phyloP scores from a whole-genome alignment of 1,140 invertebrate species.

The Pseudomyrmex dendroicus region DNA sequence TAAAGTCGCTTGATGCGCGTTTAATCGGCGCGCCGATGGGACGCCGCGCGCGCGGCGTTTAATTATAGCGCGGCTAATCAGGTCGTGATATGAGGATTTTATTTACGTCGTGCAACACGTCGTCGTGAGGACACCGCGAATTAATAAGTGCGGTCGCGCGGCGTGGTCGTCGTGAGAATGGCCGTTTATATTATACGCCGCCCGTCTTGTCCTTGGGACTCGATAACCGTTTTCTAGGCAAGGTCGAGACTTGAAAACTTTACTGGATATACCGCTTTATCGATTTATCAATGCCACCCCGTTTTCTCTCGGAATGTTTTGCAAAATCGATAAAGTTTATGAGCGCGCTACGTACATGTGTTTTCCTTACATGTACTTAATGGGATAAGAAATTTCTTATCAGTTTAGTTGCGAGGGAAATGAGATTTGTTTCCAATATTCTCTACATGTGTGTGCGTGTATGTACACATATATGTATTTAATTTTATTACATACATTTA shows the following conservation, averaged over 20 bases:
- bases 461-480: too few species aligned
- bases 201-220: constrained; percentile 33
- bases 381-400: too few species aligned
- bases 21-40: constrained; percentile 40
- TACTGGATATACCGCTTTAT: constrained; percentile 34
- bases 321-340: background rate
- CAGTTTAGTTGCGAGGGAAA: too few species aligned
- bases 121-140: constrained; percentile 4
- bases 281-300: constrained; percentile 59
- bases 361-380: too few species aligned
- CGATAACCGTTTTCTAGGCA: constrained; percentile 61
- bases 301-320: constrained; percentile 9
- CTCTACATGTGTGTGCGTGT: too few species aligned
- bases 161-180: background rate
- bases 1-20: background rate
- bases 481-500: too few species aligned
- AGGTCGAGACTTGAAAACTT: constrained; percentile 42
- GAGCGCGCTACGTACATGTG: too few species aligned
- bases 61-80: constrained; percentile 49
- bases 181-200: background rate
- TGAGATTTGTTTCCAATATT: too few species aligned
- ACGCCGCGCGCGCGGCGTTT: constrained; percentile 24
- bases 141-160: constrained; percentile 22
- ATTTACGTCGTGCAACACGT: constrained; percentile 21
- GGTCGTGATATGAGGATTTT: constrained; percentile 57